Percentiles rank a stretch among this genome's conserved stretches.
Conservation (phyloP, 2,113 vertebrate genomes). For the Ploceus nigricollis region DNA sequence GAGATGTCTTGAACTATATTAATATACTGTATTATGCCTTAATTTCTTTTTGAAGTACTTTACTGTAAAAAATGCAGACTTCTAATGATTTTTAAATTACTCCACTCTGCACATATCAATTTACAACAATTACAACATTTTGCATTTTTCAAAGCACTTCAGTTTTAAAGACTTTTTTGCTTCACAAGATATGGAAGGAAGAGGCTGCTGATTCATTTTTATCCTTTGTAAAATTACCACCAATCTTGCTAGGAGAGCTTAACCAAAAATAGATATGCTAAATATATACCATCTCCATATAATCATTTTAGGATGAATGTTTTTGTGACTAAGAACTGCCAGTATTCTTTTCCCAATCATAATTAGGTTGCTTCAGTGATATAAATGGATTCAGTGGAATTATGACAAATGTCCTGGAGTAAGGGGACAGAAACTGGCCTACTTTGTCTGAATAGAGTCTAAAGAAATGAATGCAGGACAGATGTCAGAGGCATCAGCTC, state of each 20-base stretch:
- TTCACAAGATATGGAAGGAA: slow-evolving; percentile 40
- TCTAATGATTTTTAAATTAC: slow-evolving; percentile 78
- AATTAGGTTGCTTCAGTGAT: slow-evolving; percentile 55
- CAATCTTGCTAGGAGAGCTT: slow-evolving; percentile 42
- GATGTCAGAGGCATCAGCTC: slow-evolving; percentile 29
- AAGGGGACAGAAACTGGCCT: slow-evolving; percentile 27
- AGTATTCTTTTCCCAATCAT: slow-evolving; percentile 43
- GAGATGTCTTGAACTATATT: slow-evolving; percentile 71
- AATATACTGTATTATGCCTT: slow-evolving; percentile 66
- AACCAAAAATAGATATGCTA: slow-evolving; percentile 66
- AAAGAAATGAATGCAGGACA: slow-evolving; percentile 27
- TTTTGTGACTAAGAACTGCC: slow-evolving; percentile 59
- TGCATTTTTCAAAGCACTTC: slow-evolving; percentile 67
- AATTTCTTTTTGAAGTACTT: slow-evolving; percentile 72
- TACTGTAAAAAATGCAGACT: slow-evolving; percentile 73
- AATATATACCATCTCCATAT: slow-evolving; percentile 54
- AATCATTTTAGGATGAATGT: slow-evolving; percentile 45
- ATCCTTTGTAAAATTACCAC: slow-evolving; percentile 49
- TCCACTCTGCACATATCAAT: slow-evolving; percentile 73
- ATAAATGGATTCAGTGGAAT: slow-evolving; percentile 51
- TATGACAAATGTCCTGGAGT: slow-evolving; percentile 48
- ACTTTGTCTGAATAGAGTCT: slow-evolving; percentile 14
- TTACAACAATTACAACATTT: slow-evolving; percentile 73
- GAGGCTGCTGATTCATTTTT: slow-evolving; percentile 58
- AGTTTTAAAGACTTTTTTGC: slow-evolving; percentile 66